Conservation (phyloP, 2,888 invertebrate genomes). For the Neoitamus cyanurus region DNA sequence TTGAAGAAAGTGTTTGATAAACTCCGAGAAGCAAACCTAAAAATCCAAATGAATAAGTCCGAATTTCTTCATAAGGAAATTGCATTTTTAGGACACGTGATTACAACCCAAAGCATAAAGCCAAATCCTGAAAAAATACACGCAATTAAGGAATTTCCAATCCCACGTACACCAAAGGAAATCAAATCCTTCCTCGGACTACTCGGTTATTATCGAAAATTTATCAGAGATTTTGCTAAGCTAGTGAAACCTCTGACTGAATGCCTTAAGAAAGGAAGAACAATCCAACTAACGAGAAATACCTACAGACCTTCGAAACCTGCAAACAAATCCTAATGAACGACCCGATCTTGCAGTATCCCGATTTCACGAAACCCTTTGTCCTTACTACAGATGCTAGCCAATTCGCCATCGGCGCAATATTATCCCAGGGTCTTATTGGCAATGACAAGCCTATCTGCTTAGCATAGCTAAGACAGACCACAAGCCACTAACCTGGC, state of each 20-base stretch:
- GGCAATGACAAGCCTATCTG: constrained; percentile 54
- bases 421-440: constrained; percentile 55
- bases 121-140: not conserved
- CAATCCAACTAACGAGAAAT: constrained; percentile 4
- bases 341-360: constrained; percentile 49
- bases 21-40: not conserved
- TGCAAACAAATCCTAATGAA: constrained; percentile 48
- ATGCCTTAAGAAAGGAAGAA: constrained; percentile 32
- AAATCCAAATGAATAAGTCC: not conserved
- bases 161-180: constrained; percentile 50
- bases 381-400: no score
- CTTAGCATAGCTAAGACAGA: constrained; percentile 56
- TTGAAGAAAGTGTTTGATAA: not conserved
- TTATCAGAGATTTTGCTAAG: constrained; percentile 51
- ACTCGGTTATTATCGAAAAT: constrained; percentile 42
- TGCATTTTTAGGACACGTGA: not conserved
- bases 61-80: not conserved
- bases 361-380: not conserved
- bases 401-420: constrained; percentile 54
- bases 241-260: constrained; percentile 51
- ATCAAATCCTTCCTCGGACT: constrained; percentile 51
- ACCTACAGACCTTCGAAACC: constrained; percentile 29
- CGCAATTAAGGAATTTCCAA: not conserved
- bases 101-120: not conserved
- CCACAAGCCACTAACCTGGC: constrained; percentile 55